Percentiles rank a stretch among this genome's conserved stretches.
Conservation (phyloP, 2,797 vertebrate species). For the Ctenosaura bakeri region DNA sequence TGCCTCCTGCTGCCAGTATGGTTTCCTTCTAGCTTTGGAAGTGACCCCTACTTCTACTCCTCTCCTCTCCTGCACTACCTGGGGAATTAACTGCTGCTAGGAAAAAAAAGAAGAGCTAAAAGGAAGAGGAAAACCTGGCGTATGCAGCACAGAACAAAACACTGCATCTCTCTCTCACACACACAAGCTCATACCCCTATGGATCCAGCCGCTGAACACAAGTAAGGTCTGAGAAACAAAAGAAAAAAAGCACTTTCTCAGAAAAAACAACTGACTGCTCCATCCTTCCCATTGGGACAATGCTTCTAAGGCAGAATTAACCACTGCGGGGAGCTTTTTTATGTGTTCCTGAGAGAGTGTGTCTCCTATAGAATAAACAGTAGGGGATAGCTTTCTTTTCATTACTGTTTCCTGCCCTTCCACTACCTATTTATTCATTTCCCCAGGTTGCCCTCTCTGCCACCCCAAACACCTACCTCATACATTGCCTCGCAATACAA, state of each 20-base stretch:
- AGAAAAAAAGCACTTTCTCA: conserved; percentile 66
- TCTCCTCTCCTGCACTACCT: conserved; percentile 32
- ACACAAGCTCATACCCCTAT: background rate
- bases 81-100: conserved; percentile 55
- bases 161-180: conserved; percentile 1
- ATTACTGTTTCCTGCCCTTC: conserved; percentile 38
- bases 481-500: conserved; percentile 61
- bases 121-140: conserved; percentile 54
- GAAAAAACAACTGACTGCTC: conserved; percentile 29
- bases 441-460: conserved; percentile 42
- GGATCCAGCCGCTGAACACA: conserved; percentile 55
- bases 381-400: conserved; percentile 48
- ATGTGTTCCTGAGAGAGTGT: conserved; percentile 55
- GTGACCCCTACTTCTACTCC: conserved; percentile 22
- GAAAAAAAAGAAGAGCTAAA: conserved; percentile 42
- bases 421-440: conserved; percentile 56
- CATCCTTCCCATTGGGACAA: conserved; percentile 42
- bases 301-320: conserved; percentile 63
- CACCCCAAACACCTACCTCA: conserved; percentile 8
- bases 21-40: conserved; percentile 1
- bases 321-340: conserved; percentile 70
- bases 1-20: conserved; percentile 36
- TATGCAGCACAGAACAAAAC: conserved; percentile 37
- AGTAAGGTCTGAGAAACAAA: conserved; percentile 55
- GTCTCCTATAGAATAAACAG: conserved; percentile 60